Percentiles rank a stretch among this genome's conserved stretches.
Evolutionary conservation across 2,113 vertebrate genomes (phyloP).

Genomic region (Sarotherodon lohbergeri): DNA sequence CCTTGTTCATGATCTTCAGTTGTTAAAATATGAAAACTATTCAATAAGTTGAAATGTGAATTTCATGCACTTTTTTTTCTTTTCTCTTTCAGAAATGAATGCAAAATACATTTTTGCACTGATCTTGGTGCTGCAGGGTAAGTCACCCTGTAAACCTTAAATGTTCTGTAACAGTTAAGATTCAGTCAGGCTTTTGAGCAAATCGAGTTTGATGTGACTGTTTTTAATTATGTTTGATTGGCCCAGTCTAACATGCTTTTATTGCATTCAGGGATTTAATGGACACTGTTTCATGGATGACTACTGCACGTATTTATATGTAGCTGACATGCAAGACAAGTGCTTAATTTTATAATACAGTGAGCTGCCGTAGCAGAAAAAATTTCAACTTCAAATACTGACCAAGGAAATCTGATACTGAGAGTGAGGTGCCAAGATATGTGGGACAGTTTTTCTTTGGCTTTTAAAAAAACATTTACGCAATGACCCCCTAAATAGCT

Average conservation of each 20-base stretch:
- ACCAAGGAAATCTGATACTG: neutral
- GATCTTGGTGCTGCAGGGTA: constrained; percentile 76
- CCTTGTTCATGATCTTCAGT: neutral
- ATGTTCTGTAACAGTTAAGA: neutral
- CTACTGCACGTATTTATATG: neutral
- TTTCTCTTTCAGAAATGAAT: constrained; percentile 67
- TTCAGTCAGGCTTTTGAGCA: neutral
- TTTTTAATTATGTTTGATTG: neutral
- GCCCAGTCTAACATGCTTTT: neutral
- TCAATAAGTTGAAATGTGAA: neutral
- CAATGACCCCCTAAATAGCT: neutral
- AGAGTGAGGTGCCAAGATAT: neutral
- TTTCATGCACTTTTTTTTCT: neutral
- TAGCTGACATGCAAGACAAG: neutral
- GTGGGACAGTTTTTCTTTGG: neutral
- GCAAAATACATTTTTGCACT: constrained; percentile 63
- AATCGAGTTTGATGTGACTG: neutral
- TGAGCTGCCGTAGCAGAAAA: neutral
- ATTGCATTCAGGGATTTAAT: neutral
- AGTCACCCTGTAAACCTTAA: constrained; percentile 8
- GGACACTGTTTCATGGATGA: neutral
- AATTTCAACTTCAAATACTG: neutral
- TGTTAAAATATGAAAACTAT: neutral
- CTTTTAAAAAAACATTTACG: neutral
- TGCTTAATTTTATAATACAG: neutral